Evolutionary conservation across 35 echinoderm and acorn worm species (phyloP), one percentile per base, ranked within the genome.

Genomic region (Amphiura filiformis): DNA sequence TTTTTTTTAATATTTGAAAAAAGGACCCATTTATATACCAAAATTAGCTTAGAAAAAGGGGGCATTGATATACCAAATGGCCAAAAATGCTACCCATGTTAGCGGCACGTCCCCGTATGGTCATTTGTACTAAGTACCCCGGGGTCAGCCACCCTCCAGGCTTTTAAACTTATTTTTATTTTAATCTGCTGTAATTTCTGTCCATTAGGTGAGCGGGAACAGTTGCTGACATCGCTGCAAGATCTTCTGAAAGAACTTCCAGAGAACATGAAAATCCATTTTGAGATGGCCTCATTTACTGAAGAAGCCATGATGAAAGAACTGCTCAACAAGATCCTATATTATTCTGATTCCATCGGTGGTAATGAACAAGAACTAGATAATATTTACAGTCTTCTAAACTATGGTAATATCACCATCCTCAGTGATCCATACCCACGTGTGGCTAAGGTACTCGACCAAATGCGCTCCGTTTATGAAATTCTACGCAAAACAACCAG

Each of bases 231-330:
- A 56, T 35, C 32, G 14, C 77, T 95, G n/a, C 81, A 56, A 34
- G 22, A 79, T 18, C 81, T 95, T 39, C 75, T 99, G 64, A 64
- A 61, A 70, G 87, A 81, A 7, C 52, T 94, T 15, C 83, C 96
- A 32, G 22, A 32, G 0, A 34, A 85, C 65, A 86, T 80, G 15
- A 88, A 87, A 31, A 94, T 89, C 36, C 96, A 99, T 82, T 92
- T 99, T 92, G 96, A 99, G 84, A 86, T 99, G 80, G 96, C 96
- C 4, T 99, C 96, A 0, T 99, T 99, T 81, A 90, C 93, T 20
- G 96, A 99, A 49, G 93, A 92, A 56, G 47, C 56, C 0, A 86
- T 94, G 82, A 84, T 94, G n/a, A 44, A 84, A 9, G 83, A 99
- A 31, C 90, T 99, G 4, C 75, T 92, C 23, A 76, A 92, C 26